phyloP scores from a whole-genome alignment of 2,797 vertebrate species.

The Nothura maculosa region DNA sequence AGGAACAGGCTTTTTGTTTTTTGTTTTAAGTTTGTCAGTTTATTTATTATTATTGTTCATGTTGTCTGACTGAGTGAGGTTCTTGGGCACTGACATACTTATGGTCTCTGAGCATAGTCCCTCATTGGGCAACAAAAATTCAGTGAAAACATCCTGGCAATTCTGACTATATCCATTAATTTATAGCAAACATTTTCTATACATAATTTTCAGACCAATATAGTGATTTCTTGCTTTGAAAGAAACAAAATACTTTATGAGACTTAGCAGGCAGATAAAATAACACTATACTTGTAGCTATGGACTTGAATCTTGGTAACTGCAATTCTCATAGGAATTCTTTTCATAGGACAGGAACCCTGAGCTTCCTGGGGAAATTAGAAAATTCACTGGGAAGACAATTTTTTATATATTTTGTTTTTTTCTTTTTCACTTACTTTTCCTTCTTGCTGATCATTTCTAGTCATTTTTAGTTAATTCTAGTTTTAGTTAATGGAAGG shows the following conservation, averaged over 20 bases:
- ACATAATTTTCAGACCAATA: neutral
- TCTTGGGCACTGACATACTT: neutral
- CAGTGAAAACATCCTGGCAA: neutral
- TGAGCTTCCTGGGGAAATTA: neutral
- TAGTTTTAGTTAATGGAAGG: no score
- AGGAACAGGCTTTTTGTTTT: neutral
- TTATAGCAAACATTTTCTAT: neutral
- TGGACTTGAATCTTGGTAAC: neutral
- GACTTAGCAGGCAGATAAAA: neutral
- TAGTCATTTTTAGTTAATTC: neutral
- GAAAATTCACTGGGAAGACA: neutral
- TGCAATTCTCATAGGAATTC: accelerated
- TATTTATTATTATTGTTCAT: neutral
- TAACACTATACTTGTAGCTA: neutral
- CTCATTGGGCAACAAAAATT: neutral
- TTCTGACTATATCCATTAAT: neutral
- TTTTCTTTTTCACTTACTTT: neutral
- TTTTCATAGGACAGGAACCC: neutral
- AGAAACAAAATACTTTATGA: no score
- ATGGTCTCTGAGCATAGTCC: neutral
- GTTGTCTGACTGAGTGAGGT: neutral
- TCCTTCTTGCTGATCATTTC: neutral
- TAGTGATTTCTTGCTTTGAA: neutral
- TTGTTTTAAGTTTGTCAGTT: neutral
- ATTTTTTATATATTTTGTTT: neutral